A percentile compares a stretch with the other conserved stretches of the same genome.
Conservation (phyloP, 64 coral and sea anemone species). For the Pachyseris speciosa region DNA sequence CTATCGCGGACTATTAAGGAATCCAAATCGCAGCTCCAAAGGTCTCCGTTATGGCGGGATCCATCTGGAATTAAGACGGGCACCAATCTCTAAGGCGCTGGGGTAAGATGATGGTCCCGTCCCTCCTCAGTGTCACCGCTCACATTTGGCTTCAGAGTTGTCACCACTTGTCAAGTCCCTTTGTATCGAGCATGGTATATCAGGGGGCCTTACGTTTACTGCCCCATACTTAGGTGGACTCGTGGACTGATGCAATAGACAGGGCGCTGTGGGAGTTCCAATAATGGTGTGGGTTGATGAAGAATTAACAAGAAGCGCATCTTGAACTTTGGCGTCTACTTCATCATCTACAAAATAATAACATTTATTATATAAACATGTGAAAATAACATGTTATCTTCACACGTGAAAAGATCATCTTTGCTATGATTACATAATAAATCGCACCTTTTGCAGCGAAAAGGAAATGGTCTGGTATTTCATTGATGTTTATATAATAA, state of each 20-base stretch:
- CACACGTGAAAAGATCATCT: too few species aligned
- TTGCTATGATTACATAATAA: too few species aligned
- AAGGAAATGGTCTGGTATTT: too few species aligned
- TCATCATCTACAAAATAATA: neutral
- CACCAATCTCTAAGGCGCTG: too few species aligned
- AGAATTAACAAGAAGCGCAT: neutral
- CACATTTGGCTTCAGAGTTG: neutral
- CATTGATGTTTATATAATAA: too few species aligned
- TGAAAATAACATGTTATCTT: neutral
- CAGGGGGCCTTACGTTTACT: neutral
- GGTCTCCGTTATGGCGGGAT: too few species aligned
- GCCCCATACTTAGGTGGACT: neutral
- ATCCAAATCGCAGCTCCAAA: too few species aligned
- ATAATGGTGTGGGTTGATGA: too few species aligned
- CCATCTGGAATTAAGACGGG: too few species aligned
- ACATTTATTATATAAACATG: neutral
- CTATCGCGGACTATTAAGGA: too few species aligned
- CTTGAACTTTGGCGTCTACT: neutral
- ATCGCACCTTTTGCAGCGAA: too few species aligned
- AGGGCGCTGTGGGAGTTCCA: neutral
- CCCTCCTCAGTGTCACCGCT: neutral
- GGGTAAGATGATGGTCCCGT: too few species aligned
- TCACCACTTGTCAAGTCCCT: neutral
- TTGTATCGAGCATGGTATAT: slow-evolving; percentile 31
- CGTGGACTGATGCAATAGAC: neutral